A percentile compares a stretch with the other conserved stretches of the same genome.
Evolutionary conservation across 2,113 vertebrate species (phyloP).

Genomic region (Chrysemys picta): DNA sequence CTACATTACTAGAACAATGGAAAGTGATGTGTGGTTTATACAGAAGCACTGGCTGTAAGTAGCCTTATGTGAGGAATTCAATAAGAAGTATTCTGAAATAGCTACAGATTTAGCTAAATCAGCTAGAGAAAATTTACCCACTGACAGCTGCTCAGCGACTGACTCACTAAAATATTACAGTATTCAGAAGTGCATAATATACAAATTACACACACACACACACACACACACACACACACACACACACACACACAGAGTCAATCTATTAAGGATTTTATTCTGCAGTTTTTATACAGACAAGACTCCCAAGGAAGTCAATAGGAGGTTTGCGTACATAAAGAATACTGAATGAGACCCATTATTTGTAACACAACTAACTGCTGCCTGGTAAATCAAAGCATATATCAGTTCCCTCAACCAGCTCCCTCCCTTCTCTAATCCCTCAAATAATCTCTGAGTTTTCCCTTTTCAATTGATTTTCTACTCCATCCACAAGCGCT

Average conservation of each 20-base stretch:
- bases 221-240: neutral
- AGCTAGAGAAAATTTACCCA: neutral
- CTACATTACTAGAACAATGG: neutral
- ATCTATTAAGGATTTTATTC: neutral
- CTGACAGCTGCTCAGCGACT: neutral
- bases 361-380: neutral
- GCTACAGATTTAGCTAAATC: neutral
- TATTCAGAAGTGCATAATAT: neutral
- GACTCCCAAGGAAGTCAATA: neutral
- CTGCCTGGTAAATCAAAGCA: neutral
- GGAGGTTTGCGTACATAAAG: neutral
- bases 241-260: neutral
- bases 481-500: neutral
- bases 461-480: neutral
- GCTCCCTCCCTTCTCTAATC: neutral
- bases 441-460: neutral
- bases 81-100: neutral
- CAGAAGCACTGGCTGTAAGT: neutral
- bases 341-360: neutral
- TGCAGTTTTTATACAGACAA: neutral
- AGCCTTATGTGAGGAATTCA: neutral
- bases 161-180: neutral
- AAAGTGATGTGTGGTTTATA: neutral
- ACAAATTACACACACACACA: neutral
- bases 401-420: neutral